Percentiles rank a stretch among this genome's conserved stretches.
Evolutionary conservation across 2,797 vertebrate species (phyloP).

Genomic region (Hoplostethus atlanticus): DNA sequence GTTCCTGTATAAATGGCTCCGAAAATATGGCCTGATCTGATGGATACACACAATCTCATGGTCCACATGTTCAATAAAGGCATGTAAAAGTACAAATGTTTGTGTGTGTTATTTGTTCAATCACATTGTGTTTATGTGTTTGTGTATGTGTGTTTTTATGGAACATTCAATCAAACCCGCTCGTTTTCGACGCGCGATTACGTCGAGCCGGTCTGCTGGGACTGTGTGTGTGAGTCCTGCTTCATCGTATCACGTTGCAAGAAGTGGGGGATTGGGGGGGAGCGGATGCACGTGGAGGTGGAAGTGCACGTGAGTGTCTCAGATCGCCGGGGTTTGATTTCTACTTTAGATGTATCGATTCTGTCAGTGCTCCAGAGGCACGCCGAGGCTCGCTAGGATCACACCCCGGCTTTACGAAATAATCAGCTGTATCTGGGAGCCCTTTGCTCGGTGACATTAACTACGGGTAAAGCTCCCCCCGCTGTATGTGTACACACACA

Average conservation of each 20-base stretch:
- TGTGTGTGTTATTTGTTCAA: too few relatives aligned
- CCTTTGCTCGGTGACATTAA: conserved; percentile 35
- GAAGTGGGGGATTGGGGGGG: background rate
- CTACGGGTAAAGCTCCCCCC: conserved; percentile 4
- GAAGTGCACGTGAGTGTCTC: conserved; percentile 61
- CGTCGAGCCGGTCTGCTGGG: conserved; percentile 32
- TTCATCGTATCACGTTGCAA: conserved; percentile 7
- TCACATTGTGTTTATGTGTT: too few relatives aligned
- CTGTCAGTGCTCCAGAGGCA: conserved; percentile 72
- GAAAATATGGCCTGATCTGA: too few relatives aligned
- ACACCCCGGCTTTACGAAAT: conserved; percentile 71
- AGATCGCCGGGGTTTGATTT: conserved; percentile 74
- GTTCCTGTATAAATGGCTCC: too few relatives aligned
- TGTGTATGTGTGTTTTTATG: conserved; percentile 3
- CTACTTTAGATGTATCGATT: conserved; percentile 83
- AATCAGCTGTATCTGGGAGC: conserved; percentile 64
- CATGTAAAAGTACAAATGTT: too few relatives aligned
- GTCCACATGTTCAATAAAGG: too few relatives aligned
- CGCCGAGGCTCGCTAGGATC: conserved; percentile 49
- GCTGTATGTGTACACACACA: conserved; percentile 6
- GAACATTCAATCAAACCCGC: conserved; percentile 10
- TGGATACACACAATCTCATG: too few relatives aligned
- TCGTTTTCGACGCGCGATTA: background rate
- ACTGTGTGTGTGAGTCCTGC: conserved; percentile 10
- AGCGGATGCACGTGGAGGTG: conserved; percentile 53